Base-by-base conservation (phyloP, 2,888 invertebrate genomes). In the Andrena fulva region DNA sequence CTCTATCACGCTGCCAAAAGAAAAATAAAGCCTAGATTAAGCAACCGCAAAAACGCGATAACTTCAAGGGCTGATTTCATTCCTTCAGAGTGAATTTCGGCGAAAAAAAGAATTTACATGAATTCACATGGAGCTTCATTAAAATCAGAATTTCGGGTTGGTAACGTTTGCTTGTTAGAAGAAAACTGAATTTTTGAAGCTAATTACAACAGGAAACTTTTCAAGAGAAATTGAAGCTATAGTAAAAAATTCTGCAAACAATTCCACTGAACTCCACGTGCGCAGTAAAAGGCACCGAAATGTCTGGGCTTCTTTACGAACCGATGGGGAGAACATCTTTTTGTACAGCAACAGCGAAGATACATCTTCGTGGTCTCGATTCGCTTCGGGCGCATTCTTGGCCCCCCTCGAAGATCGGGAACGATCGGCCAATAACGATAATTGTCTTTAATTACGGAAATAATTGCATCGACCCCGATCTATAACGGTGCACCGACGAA, bases 391-490 rank as follows among this genome's bases (percentile, higher is more conserved):
- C 69, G 42, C 75, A 82, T 79, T 77, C 79, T 71, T 70, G 79
- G 83, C 73, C 79, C 83, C 74, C 84, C 82, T 82, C 70, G 73
- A 76, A 66, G 84, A 80, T 80, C 77, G 29, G 27, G 79, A 84
- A 69, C 80, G 83, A 76, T 77, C 77, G 63, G 54, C 63, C 69
- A 72, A 77, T 76, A 77, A 83, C 83, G 80, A 83, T 84, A 77
- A 83, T 83, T 74, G 80, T 59, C 83, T 84, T 83, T 84, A 84
- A 84, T 84, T 84, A 83, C 77, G 80, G 71, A 77, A 84, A 84
- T 83, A 83, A 84, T 84, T 83, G 80, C 83, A 77, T 74, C 62
- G 80, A 67, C 77, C 77, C 64, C 71, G 72, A 84, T 84, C 73
- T 60, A 48, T 74, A 83, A 80, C 83, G 80, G 80, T 83, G 60